phyloP scores from a whole-genome alignment of 92 coral and sea anemone species.

The Zoanthus solanderi region DNA sequence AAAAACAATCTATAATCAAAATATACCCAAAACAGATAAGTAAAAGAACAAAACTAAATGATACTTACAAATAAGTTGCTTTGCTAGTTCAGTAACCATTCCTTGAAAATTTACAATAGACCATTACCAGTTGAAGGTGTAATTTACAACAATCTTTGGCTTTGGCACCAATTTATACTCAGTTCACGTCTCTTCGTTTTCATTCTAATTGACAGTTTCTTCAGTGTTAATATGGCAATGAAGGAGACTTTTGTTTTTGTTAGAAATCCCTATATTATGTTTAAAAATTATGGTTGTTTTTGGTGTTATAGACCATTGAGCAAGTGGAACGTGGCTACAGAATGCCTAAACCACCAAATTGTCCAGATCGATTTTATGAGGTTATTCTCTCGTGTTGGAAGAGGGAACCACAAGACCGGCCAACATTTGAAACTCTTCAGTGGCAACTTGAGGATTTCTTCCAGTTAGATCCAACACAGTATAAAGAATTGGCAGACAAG shows the following conservation, averaged over 20 bases:
- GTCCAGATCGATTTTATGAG: slow-evolving; percentile 85
- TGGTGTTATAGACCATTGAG: slow-evolving; percentile 72
- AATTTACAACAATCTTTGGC: no score
- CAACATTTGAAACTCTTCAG: slow-evolving; percentile 94
- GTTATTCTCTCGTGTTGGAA: slow-evolving; percentile 92
- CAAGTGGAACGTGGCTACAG: slow-evolving; percentile 92
- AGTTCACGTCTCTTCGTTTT: not conserved
- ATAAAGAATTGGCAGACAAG: slow-evolving; percentile 78
- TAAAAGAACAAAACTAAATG: not conserved
- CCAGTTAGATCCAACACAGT: slow-evolving; percentile 82
- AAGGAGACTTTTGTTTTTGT: not conserved
- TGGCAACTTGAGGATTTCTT: slow-evolving; percentile 95
- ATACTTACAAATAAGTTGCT: not conserved
- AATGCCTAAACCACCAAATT: slow-evolving; percentile 88
- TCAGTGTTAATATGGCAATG: not conserved
- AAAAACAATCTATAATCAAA: not conserved
- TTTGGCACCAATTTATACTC: no score
- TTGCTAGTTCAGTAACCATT: not conserved
- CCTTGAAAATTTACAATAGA: no score
- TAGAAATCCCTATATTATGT: not conserved
- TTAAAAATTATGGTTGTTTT: not conserved
- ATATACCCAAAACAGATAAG: not conserved
- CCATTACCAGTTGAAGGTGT: no score
- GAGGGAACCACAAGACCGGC: slow-evolving; percentile 75
- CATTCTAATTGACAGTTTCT: not conserved